Conservation (phyloP, 2,113 vertebrate genomes). For the Phylloscopus trochiloides region DNA sequence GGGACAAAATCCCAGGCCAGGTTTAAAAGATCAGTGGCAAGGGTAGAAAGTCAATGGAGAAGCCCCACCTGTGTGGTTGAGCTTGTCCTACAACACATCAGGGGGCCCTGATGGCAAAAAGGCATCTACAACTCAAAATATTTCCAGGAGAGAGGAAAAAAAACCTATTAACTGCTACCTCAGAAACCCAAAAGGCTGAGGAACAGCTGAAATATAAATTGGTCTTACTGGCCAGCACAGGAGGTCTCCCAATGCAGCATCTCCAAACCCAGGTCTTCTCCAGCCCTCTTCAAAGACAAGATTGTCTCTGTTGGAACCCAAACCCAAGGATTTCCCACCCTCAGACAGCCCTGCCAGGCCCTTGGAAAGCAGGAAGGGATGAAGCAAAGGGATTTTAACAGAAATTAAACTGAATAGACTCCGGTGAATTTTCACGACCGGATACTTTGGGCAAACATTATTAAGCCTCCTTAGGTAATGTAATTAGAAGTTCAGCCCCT, state of each 20-base stretch:
- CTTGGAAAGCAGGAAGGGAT: background rate
- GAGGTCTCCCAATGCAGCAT: rapidly evolving
- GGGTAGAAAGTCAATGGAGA: background rate
- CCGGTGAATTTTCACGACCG: background rate
- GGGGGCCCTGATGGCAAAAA: background rate
- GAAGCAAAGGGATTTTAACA: background rate
- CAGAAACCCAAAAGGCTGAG: background rate
- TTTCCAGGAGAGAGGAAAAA: background rate
- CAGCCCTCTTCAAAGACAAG: background rate
- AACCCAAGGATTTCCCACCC: rapidly evolving
- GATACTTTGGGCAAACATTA: conserved; percentile 29
- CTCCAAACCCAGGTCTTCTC: background rate
- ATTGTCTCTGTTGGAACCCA: rapidly evolving
- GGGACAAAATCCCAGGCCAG: background rate
- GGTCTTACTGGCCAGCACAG: rapidly evolving
- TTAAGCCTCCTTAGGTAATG: conserved; percentile 10
- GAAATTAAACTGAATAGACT: conserved; percentile 7
- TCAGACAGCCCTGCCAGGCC: background rate
- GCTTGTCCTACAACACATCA: background rate
- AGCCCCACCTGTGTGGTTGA: background rate
- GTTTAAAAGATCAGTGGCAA: background rate
- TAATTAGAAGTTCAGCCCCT: conserved; percentile 6
- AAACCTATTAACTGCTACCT: background rate
- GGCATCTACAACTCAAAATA: background rate
- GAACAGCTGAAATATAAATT: background rate